Percentiles rank a stretch among this genome's conserved stretches.
Evolutionary conservation across 2,113 vertebrate species (phyloP).

Genomic region (Hymenochirus boettgeri): DNA sequence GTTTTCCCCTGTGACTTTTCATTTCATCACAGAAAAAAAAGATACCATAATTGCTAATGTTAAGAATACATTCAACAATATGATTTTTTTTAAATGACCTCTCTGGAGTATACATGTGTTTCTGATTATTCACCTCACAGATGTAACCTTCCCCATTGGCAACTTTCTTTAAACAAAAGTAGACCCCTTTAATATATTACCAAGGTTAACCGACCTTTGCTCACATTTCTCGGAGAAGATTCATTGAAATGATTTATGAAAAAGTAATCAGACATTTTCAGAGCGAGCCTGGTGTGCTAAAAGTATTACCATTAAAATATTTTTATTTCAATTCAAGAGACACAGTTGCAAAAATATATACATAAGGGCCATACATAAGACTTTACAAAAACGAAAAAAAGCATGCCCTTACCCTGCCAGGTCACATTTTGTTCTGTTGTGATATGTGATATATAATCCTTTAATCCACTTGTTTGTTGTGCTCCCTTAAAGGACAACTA

Average conservation of each 20-base stretch:
- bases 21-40: neutral
- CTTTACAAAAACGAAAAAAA: too few relatives aligned
- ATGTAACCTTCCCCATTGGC: conserved; percentile 46
- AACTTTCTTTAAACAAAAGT: conserved; percentile 58
- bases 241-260: conserved; percentile 30
- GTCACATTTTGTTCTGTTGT: too few relatives aligned
- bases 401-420: too few relatives aligned
- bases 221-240: conserved; percentile 45
- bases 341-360: too few relatives aligned
- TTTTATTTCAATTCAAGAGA: too few relatives aligned
- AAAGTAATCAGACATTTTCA: too few relatives aligned
- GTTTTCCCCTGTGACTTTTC: neutral
- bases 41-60: neutral
- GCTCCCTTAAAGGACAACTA: too few relatives aligned
- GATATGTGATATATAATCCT: too few relatives aligned
- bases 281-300: too few relatives aligned
- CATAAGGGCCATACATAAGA: too few relatives aligned
- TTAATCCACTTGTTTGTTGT: too few relatives aligned
- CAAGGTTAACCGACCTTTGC: conserved; percentile 52
- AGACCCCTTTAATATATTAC: conserved; percentile 61
- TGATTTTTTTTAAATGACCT: conserved; percentile 57
- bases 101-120: conserved; percentile 56
- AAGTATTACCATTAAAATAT: too few relatives aligned
- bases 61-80: conserved; percentile 32
- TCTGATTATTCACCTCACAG: conserved; percentile 53